Base-by-base conservation (phyloP, 2,888 invertebrate species). In the Thymelicus sylvestris region DNA sequence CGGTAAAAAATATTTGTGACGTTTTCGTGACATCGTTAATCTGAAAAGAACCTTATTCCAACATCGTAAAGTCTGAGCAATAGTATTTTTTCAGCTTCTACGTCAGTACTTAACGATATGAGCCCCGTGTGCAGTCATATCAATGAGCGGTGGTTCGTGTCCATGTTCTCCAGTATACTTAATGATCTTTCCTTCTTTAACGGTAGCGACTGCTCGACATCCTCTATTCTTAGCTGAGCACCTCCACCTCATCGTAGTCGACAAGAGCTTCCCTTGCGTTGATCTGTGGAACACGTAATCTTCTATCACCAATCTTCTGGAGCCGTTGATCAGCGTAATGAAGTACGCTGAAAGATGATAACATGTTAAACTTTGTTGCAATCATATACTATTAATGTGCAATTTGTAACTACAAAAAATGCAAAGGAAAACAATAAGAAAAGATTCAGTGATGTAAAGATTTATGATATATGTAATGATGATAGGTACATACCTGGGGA, bases 121-220 rank as follows among this genome's bases (percentile, higher is more conserved):
- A 70, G 70, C 70, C 31, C 65, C 70, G 19, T 70, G 70, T 60
- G 8, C 74, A 44, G 59, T 73, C 69, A 57, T 68, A 8, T 71
- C 65, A 7, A 67, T 71, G 0, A 48, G 39, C 4, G 81, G 79
- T 12, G 74, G 77, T 8, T 74, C 71, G 31, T 81, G 81, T 4
- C 74, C 75, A 31, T 78, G 78, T 6, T 71, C 24, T 0, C 75
- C 75, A 5, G 71, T 71, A 13, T 71, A 71, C 55, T 71, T 66
- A 19, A 66, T 71, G 0, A 71, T 66, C 55, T 66, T 61, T 8
- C 66, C 66, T 61, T 71, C 71, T 38, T 71, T 66, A 6, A 71
- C 66, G 0, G 65, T 66, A 6, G 71, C 71, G 4, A 66, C 65
- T 7, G 71, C 71, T 44, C 60, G 38, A 47, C 71, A 71, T 1